These are phyloP conservation scores for Lasioglossum figueresi DNA, from an alignment of 2,888 invertebrate genomes.

Conservation along the genomic window DNA sequence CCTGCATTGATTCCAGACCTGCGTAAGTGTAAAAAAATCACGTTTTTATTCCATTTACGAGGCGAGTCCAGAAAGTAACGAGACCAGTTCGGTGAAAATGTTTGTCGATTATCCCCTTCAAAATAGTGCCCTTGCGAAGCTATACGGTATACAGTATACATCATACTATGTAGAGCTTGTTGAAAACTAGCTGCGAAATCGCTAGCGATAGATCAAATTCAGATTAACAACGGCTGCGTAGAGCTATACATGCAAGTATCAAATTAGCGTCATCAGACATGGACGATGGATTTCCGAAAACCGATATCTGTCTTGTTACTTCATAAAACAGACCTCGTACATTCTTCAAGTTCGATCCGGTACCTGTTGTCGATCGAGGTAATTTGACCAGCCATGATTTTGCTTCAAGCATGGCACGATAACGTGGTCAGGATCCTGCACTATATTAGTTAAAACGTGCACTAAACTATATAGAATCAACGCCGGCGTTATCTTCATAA, in stretches of 20 bases:
- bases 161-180: too few species aligned
- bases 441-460: conserved; percentile 87
- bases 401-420: conserved; percentile 88
- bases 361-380: conserved; percentile 91
- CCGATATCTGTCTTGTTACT: not conserved
- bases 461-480: conserved; percentile 87
- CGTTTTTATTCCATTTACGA: not conserved
- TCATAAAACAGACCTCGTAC: not conserved
- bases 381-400: conserved; percentile 88
- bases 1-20: conserved; percentile 93
- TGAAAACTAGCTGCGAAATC: too few species aligned
- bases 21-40: not conserved
- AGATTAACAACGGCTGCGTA: too few species aligned
- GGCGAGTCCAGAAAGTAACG: not conserved
- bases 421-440: conserved; percentile 86
- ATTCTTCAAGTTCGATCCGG: not conserved
- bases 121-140: too few species aligned
- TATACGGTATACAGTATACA: too few species aligned
- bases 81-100: not conserved
- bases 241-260: too few species aligned
- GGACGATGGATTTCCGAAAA: too few species aligned
- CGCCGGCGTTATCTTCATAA: conserved; percentile 82
- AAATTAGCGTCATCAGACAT: too few species aligned
- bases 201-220: too few species aligned
- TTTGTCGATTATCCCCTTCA: too few species aligned